Evolutionary conservation across 2,888 invertebrate species (phyloP), one percentile per base, ranked within the genome.

Genomic region (Ethmia dodecea): DNA sequence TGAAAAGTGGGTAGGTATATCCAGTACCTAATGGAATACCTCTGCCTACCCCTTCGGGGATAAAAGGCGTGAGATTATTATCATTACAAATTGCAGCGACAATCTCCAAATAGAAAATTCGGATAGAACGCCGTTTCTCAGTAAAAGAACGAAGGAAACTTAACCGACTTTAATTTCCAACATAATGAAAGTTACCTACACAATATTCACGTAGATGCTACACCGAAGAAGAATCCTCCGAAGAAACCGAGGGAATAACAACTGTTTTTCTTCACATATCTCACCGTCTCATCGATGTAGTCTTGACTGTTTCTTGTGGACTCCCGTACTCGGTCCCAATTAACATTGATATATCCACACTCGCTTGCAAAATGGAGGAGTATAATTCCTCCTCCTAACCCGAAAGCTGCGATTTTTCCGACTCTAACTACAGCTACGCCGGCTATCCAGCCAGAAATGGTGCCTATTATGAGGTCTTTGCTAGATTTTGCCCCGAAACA

Each of bases 321-420:
- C 44, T 89, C 91, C 48, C 91, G 90, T 2, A 97, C 86, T 66
- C 92, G 91, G 24, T 92, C 92, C 97, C 97, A 97, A 74, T 97
- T 95, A 35, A 95, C 89, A 48, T 92, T 91, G 4, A 98, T 92
- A 55, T 95, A 95, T 2, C 96, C 97, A 49, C 93, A 90, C 55
- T 96, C 94, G 43, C 93, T 92, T 0, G 97, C 97, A 28, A 97
- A 88, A 86, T 97, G 93, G 18, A 97, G 77, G 9, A 97, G 79
- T 35, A 98, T 90, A 13, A 97, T 90, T 13, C 96, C 93, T 5
- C 96, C 95, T 20, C 97, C 97, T 24, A 97, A 80, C 0, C 96
- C 94, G 38, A 95, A 90, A 0, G 97, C 97, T 0, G 95, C 94
- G 11, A 93, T 87, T 78, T 95, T 96, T 0, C 97, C 97, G 33